Evolutionary conservation across 2,888 invertebrate species (phyloP), one percentile per base, ranked within the genome.

Genomic region (Platycheirus albimanus): DNA sequence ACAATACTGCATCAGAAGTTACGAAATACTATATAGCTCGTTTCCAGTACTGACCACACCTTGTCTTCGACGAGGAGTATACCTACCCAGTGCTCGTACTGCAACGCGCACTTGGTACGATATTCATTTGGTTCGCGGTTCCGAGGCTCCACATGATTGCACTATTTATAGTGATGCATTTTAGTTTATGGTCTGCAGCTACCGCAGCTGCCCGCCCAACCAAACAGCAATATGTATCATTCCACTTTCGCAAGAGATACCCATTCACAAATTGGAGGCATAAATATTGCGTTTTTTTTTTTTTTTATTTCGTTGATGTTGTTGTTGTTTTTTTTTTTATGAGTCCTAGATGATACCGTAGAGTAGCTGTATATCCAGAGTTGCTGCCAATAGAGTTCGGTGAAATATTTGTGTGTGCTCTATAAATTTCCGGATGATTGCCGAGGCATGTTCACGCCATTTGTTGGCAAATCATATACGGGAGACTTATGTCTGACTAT

Each of bases 1-100:
- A 80, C 43, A 72, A 72, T 77, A 61, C 61, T 38, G 79, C 64
- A 58, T 74, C 70, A 79, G 66, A 79, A 84, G 75, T 84, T 84
- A 79, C 84, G 84, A 84, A 84, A 84, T 84, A 79, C 58, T 75
- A 75, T 84, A 84, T 52, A 84, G 74, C 79, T 84, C 75, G 79
- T 84, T 84, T 79, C 79, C 58, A 84, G 84, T 69, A 84, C 75
- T 84, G 84, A 84, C 84, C 84, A 84, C 84, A 84, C 84, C 84
- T 84, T 84, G 83, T 83, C 78, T 77, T 83, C 67, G 74, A 61
- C 71, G 74, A 67, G n/a, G 8, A 67, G 36, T n/a, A n/a, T n/a
- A n/a, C n/a, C n/a, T n/a, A n/a, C n/a, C n/a, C 41, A 43, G 49
- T 15, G 36, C 41, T 10, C 7, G 70, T 67, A 80, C 69, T 64